Evolutionary conservation across 1,140 invertebrate genomes (phyloP).

Genomic region (Heliothis subflexa): DNA sequence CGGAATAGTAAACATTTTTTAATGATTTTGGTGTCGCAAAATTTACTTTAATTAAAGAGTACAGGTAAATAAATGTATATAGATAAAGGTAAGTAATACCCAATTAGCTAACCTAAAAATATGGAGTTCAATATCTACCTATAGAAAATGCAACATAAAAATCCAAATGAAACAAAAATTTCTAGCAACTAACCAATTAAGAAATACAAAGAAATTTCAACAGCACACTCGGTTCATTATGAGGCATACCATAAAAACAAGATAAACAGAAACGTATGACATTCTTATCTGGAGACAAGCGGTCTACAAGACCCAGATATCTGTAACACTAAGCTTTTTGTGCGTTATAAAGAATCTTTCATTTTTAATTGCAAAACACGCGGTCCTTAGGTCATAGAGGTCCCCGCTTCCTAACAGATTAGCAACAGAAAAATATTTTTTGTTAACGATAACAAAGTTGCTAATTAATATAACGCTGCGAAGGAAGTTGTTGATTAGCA

Average conservation of each 20-base stretch:
- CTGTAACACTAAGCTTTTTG: constrained; percentile 62
- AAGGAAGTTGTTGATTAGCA: constrained; percentile 69
- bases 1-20: not conserved
- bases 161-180: constrained; percentile 30
- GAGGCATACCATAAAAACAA: constrained; percentile 41
- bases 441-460: constrained; percentile 69
- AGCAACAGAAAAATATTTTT: constrained; percentile 62
- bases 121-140: not conserved
- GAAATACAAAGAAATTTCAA: constrained; percentile 41
- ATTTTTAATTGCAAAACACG: constrained; percentile 69
- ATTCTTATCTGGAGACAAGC: constrained; percentile 73
- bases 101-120: not conserved
- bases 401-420: constrained; percentile 73
- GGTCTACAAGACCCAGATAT: constrained; percentile 72
- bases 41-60: not conserved
- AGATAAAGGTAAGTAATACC: not conserved
- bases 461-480: constrained; percentile 67
- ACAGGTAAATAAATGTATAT: not conserved
- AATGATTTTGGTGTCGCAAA: not conserved
- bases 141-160: not conserved
- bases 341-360: constrained; percentile 64
- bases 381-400: constrained; percentile 62
- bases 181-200: constrained; percentile 43
- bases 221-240: constrained; percentile 43
- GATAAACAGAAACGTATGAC: constrained; percentile 40